Evolutionary conservation across 2,797 vertebrate genomes (phyloP), one percentile per base, ranked within the genome.

Genomic region (Crocodylus rhombifer): DNA sequence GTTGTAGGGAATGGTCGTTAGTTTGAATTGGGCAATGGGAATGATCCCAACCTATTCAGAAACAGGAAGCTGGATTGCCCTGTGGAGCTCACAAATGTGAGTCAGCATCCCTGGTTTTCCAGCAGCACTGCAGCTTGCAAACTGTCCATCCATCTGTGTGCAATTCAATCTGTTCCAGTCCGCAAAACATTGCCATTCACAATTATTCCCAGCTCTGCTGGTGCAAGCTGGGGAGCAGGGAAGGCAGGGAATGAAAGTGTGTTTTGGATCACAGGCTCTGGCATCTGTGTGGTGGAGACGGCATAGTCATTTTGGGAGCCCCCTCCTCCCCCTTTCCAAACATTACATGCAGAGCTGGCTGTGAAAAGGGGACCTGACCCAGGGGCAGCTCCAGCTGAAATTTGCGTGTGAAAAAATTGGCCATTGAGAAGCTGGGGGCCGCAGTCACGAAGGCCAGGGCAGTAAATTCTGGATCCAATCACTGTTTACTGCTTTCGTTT

Each of bases 401-500:
- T 77, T 94, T 94, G 97, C 95, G 93, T 97, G 97, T 98, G 96
- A 97, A 97, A 91, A 94, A 93, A 94, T 77, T 95, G 91, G 97
- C 92, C 76, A 90, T 86, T 33, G 69, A 85, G 58, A 79, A 90
- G 95, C 96, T 97, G 96, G 97, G 96, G 84, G 96, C 97, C 97
- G 97, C 96, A 96, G 97, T 95, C 97, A 90, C 79, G 82, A 85
- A 92, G 36, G 97, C 97, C 96, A 85, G 78, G 96, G 92, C 97
- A 87, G 94, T 94, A 67, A 62, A 97, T 97, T 98, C 98, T 98
- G 98, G 98, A 98, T 98, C 97, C 98, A 98, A 98, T 98, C 98
- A 98, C 97, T 98, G 97, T 98, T 98, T 98, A 98, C 98, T 98
- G 98, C 97, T 98, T 97, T 98, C 98, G 98, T 98, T 98, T 98